phyloP scores from a whole-genome alignment of 2,113 vertebrate genomes.

The Phyllostomus discolor region DNA sequence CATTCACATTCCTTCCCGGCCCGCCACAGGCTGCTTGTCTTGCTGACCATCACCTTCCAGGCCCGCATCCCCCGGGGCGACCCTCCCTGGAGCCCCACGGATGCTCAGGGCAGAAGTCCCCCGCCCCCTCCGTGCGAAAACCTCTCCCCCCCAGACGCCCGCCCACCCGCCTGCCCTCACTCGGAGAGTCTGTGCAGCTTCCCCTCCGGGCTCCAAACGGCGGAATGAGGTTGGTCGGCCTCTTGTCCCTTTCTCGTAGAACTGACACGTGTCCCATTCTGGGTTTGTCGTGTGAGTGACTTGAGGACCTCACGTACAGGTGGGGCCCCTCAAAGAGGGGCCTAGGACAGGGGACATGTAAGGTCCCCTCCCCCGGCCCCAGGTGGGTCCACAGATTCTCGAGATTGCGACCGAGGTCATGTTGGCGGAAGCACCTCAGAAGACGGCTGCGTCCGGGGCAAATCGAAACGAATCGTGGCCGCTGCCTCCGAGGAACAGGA shows the following conservation, averaged over 20 bases:
- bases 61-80: fast-evolving
- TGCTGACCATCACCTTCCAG: background rate
- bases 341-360: background rate
- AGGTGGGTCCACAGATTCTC: background rate
- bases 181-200: background rate
- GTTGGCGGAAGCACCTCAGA: background rate
- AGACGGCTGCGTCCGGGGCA: background rate
- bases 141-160: fast-evolving
- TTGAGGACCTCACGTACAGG: no score
- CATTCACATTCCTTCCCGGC: no score
- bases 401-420: background rate
- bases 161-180: no score
- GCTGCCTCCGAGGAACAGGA: background rate
- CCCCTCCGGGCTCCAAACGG: background rate
- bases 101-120: background rate
- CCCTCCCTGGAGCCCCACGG: background rate
- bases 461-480: background rate
- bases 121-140: background rate
- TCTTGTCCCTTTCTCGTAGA: background rate
- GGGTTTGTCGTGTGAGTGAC: background rate
- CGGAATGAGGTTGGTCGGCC: fast-evolving
- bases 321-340: background rate
- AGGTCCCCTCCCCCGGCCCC: fast-evolving
- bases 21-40: background rate
- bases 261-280: background rate